phyloP scores from a whole-genome alignment of 1,140 invertebrate species.

The Calliopsis andreniformis region DNA sequence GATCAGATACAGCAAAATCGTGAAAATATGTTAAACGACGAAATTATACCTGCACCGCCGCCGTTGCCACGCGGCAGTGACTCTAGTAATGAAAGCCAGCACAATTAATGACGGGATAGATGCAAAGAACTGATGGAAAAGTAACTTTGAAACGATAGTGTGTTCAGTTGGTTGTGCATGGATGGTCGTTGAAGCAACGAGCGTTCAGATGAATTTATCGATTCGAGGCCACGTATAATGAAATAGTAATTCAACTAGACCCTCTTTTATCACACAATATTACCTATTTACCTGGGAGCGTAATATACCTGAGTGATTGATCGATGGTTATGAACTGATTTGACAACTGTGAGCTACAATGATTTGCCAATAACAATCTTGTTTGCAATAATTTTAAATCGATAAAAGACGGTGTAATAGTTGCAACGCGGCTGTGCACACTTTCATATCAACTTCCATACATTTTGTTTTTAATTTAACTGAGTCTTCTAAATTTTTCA shows the following conservation, averaged over 20 bases:
- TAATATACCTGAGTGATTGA: too few species aligned
- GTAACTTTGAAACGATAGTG: background rate
- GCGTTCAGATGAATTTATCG: background rate
- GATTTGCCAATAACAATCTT: background rate
- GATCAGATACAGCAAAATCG: conserved; percentile 48
- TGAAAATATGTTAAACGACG: conserved; percentile 24
- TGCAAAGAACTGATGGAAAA: background rate
- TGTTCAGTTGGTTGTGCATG: background rate
- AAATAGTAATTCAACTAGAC: background rate
- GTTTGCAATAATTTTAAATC: too few species aligned
- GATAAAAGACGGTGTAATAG: too few species aligned
- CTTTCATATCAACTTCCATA: background rate
- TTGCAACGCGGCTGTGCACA: too few species aligned
- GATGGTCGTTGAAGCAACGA: background rate
- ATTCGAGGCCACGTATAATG: background rate
- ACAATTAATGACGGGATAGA: background rate
- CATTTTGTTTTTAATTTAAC: background rate
- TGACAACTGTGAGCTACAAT: background rate
- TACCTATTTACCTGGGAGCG: too few species aligned
- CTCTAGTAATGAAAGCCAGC: background rate
- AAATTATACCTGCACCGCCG: conserved; percentile 3
- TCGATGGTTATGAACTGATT: too few species aligned
- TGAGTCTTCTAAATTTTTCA: background rate
- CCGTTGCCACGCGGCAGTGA: background rate
- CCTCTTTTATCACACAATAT: too few species aligned